Evolutionary conservation across 2,797 vertebrate genomes (phyloP).

Genomic region (Cirrhinus mrigala): DNA sequence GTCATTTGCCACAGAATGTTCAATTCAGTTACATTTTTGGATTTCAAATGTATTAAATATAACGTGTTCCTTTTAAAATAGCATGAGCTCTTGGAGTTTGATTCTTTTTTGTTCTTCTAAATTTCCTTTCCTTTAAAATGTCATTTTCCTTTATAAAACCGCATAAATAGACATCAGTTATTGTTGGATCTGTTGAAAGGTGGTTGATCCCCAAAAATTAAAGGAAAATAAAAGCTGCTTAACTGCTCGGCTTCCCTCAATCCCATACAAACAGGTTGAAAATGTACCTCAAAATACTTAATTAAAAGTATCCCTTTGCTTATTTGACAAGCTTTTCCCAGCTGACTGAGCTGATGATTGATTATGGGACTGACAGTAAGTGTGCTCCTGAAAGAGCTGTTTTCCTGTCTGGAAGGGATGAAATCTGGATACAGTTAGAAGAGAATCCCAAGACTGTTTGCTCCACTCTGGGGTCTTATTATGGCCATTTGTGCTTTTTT

Average conservation of each 20-base stretch:
- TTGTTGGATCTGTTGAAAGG: conserved; percentile 13
- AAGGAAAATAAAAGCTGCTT: conserved; percentile 30
- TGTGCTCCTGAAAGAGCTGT: conserved; percentile 12
- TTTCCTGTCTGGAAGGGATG: conserved; percentile 26
- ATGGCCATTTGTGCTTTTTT: conserved; percentile 22
- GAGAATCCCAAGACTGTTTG: conserved; percentile 13
- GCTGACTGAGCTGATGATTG: conserved; percentile 23
- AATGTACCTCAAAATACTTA: neutral
- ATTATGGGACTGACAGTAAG: conserved; percentile 14
- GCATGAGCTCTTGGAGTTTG: neutral
- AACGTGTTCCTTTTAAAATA: neutral
- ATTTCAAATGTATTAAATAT: neutral
- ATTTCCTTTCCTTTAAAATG: neutral
- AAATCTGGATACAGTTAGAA: conserved; percentile 28
- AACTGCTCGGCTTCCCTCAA: neutral
- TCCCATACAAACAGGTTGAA: neutral
- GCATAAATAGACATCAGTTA: neutral
- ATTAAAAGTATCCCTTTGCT: neutral
- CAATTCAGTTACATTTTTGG: neutral
- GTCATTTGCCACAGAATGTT: too few species aligned
- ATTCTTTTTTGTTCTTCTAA: neutral
- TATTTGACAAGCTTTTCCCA: conserved; percentile 12
- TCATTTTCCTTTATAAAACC: neutral
- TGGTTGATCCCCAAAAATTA: conserved; percentile 11
- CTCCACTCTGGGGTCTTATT: neutral